Evolutionary conservation across 2,113 vertebrate genomes (phyloP), one percentile per base, ranked within the genome.

Genomic region (Dendrocopos noguchii): DNA sequence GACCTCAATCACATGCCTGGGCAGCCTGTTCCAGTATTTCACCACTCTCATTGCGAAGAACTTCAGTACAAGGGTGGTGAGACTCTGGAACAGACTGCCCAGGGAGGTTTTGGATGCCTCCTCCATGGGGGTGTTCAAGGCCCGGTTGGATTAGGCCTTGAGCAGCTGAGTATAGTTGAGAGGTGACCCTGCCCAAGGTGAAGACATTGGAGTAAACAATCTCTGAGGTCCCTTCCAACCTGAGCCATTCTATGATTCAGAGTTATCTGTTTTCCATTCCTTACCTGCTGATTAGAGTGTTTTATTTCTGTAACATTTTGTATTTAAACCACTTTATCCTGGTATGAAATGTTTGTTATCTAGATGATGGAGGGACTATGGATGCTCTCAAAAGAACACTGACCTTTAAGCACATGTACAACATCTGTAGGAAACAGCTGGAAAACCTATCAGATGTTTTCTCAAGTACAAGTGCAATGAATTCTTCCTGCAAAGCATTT

Each of bases 371-470:
- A 44, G 47, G 9, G 15, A 6, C 44, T 72, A 6, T 13, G 57
- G 24, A 76, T 88, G 74, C 55, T 89, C 90, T 97, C 88, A 91
- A 68, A 94, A 93, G 84, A 96, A 88, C 44, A 78, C 71, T 97
- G 97, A 97, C 96, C 97, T 97, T 97, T 97, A 94, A 95, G 75
- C 91, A 89, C 87, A 87, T 65, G 81, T 83, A 86, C 67, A 95
- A 91, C 95, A 97, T 94, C 97, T 98, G 95, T 90, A 95, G 70
- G 72, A 96, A 97, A 94, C 91, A 97, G 94, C 91, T 97, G 94
- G 94, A 91, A 91, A 91, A 95, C 91, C 7, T 59, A 78, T 88
- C 74, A 87, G 59, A 24, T 95, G 94, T 94, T 96, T 94, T 91
- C 95, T 92, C 84, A 88, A 88, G 92, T 84, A 90, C 87, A 95